These are phyloP conservation scores for Drosophila melanocephala DNA, from an alignment of 2,888 invertebrate genomes.

Conservation along the genomic window DNA sequence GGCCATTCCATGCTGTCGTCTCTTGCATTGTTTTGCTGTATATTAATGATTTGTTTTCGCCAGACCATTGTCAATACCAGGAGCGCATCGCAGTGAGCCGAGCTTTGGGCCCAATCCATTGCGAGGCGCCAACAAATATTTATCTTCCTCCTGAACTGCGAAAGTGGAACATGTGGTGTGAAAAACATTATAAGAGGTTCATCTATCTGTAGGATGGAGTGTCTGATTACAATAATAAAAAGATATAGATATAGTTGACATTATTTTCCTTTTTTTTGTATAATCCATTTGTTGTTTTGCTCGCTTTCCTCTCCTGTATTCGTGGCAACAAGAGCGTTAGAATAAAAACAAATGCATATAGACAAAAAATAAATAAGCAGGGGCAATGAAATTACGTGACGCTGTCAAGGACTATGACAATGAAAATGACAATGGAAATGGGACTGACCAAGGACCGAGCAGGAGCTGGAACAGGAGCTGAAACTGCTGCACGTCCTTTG, in stretches of 20 bases:
- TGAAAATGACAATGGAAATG: conserved; percentile 42
- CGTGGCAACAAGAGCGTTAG: conserved; percentile 23
- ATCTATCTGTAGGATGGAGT: not conserved
- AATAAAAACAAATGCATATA: conserved; percentile 45
- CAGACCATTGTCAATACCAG: conserved; percentile 9
- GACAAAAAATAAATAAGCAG: conserved; percentile 56
- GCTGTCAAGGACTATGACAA: conserved; percentile 61
- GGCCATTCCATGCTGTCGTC: conserved; percentile 16
- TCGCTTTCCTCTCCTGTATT: conserved; percentile 10
- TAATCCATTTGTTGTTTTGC: not conserved
- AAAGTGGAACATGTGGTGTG: not conserved
- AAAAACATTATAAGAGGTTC: not conserved
- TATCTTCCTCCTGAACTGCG: not conserved
- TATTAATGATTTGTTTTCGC: conserved; percentile 34
- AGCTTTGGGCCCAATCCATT: conserved; percentile 25
- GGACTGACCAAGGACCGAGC: conserved; percentile 40
- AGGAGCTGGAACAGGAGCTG: conserved; percentile 10
- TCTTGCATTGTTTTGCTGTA: conserved; percentile 26
- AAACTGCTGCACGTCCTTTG: conserved; percentile 68
- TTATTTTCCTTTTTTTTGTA: not conserved
- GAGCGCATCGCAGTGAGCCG: not conserved
- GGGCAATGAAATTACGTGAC: conserved; percentile 77
- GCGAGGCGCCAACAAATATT: not conserved
- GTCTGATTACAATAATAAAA: not conserved
- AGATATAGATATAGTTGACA: not conserved